Evolutionary conservation across 2,797 vertebrate species (phyloP), one percentile per base, ranked within the genome.

Genomic region (Diplodus puntazzo): DNA sequence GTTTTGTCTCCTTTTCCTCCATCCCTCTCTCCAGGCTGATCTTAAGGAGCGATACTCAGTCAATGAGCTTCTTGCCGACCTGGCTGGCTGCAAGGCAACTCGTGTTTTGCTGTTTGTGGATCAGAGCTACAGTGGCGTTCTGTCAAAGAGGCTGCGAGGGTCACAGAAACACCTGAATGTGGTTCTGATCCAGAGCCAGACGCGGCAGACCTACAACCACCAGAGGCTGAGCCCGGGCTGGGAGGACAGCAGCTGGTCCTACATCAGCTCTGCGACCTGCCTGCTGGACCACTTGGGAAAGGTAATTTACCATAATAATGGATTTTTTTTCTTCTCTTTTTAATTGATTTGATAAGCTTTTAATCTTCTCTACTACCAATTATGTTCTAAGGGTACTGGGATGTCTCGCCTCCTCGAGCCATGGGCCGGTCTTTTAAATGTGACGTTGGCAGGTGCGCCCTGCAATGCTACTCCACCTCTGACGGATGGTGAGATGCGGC

Each of bases 51-150:
- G 93, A 2, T 95, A 84, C 73, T 87, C 92, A 0, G 16, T 87
- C 42, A 92, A 92, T 1, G 93, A 96, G 86, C 87, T 97, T 72
- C 88, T 90, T 46, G 69, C 77, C 0, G 88, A 94, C 82, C 82
- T 95, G 75, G 95, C 95, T 0, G 95, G 95, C 72, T 96, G 96
- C 87, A 91, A 80, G 55, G 96, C 96, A 0, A 87, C 85, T 9
- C 91, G 95, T 0, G 96, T 96, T 60, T 68, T 97, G 82, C 88
- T 97, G 45, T 96, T 96, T n/a, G 92, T 97, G 77, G 95, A 96
- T 77, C 96, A 96, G 89, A 96, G 95, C 90, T 95, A 96, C 92
- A 94, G 91, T 0, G 91, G 92, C 0, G 94, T 93, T 10, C 83
- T 96, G 72, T 92, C 82, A 55, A 96, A 95, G 91, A 92, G 95